Base-by-base conservation (phyloP, 2,113 vertebrate genomes). In the Malurus elegans region DNA sequence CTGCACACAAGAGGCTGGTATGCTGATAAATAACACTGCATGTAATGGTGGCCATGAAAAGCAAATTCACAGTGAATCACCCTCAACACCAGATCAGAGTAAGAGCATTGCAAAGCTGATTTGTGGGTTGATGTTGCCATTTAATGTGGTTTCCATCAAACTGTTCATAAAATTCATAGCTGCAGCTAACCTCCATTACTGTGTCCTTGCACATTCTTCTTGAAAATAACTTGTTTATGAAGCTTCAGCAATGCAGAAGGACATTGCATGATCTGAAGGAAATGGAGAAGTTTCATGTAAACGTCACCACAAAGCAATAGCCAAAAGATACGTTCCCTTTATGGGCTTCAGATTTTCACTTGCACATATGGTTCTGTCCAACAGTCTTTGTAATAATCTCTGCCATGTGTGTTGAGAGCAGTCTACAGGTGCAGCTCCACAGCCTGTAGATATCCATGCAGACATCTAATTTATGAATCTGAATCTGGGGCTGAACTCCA, bases 131-230 rank as follows among this genome's bases (percentile, higher is more conserved):
- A 66, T 92, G 80, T 65, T 90, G 58, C 89, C 89, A 88, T 94
- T 96, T 96, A 96, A 84, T 95, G 88, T 53, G 91, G 48, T 92
- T 96, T 95, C 92, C 84, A 88, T 97, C 95, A 92, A 96, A 73
- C 61, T 91, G 93, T 88, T 96, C 86, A 85, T 83, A 86, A 95
- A 96, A 98, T 96, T 95, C 94, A 96, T 65, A 75, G 70, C 91
- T 61, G 28, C 44, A 67, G 44, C 95, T 96, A 90, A 80, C 89
- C 88, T 95, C 78, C 87, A 69, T 95, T 86, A 90, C 60, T 62
- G 45, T 75, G 92, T 94, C 96, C 91, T 95, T 96, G 90, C 58
- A 79, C 79, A 72, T 93, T 96, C 94, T 95, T 96, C 93, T 57
- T 50, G 94, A 87, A 95, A 94, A 94, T 81, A 94, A 84, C 92